phyloP scores from a whole-genome alignment of 2,113 vertebrate species.

The Dicrurus megarhynchus region DNA sequence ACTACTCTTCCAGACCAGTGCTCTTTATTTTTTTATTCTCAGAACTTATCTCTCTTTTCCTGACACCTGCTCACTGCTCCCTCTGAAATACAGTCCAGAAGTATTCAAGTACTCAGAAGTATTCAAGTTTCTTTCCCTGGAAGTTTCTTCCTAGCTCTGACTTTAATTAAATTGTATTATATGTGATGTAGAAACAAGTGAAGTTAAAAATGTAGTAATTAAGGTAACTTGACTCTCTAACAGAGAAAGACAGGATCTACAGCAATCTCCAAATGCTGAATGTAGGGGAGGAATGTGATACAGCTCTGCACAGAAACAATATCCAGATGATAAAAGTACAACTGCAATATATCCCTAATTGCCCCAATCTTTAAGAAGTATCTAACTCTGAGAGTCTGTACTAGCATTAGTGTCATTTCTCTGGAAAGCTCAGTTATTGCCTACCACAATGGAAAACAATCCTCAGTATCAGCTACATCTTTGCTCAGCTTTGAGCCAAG shows the following conservation, averaged over 20 bases:
- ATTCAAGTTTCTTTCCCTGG: background rate
- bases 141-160: background rate
- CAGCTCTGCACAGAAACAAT: background rate
- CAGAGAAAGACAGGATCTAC: background rate
- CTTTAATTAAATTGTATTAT: background rate
- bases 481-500: background rate
- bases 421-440: background rate
- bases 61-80: constrained; percentile 51
- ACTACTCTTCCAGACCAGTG: background rate
- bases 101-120: background rate
- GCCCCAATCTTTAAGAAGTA: background rate
- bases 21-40: constrained; percentile 3
- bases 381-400: background rate
- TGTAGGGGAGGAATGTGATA: background rate
- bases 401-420: background rate
- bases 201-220: background rate
- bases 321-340: background rate
- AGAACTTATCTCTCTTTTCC: constrained; percentile 26
- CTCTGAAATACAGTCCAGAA: constrained; percentile 12
- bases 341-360: background rate
- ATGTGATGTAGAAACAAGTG: background rate
- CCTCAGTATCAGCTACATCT: background rate
- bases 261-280: background rate
- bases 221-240: background rate
- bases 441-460: background rate